A percentile compares a stretch with the other conserved stretches of the same genome.
These are phyloP conservation scores for Aulostomus chinensis DNA, from an alignment of 2,797 vertebrate genomes.

Conservation along the genomic window DNA sequence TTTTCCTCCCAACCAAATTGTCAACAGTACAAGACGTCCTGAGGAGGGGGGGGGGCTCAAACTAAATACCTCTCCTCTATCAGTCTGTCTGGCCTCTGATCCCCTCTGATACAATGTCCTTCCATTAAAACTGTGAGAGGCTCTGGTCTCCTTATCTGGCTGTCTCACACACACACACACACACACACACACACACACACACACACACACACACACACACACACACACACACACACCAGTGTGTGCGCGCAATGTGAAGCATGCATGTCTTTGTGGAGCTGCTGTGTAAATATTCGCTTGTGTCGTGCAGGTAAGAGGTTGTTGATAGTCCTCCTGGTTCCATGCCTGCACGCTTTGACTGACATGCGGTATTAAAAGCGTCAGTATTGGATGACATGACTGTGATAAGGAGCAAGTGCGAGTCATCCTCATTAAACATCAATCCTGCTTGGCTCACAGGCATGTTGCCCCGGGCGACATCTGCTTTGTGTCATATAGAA, in stretches of 20 bases:
- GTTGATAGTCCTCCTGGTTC: conserved; percentile 58
- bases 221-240: neutral
- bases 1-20: conserved; percentile 56
- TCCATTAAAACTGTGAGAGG: conserved; percentile 57
- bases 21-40: conserved; percentile 56
- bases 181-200: neutral
- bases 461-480: conserved; percentile 59
- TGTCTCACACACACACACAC: conserved; percentile 2
- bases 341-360: conserved; percentile 53
- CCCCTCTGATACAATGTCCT: conserved; percentile 49
- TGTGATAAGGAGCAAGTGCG: conserved; percentile 70
- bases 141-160: conserved; percentile 46
- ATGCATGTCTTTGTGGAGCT: neutral
- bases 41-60: conserved; percentile 47
- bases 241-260: too few species aligned
- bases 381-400: conserved; percentile 59
- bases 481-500: conserved; percentile 37
- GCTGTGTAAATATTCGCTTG: conserved; percentile 20
- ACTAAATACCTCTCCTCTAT: conserved; percentile 45
- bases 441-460: conserved; percentile 54
- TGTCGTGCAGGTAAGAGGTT: conserved; percentile 42
- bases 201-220: conserved; percentile 3
- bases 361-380: conserved; percentile 75
- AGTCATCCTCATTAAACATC: conserved; percentile 77
- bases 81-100: conserved; percentile 46